Evolutionary conservation across 2,113 vertebrate species (phyloP).

Genomic region (Nematolebias whitei): DNA sequence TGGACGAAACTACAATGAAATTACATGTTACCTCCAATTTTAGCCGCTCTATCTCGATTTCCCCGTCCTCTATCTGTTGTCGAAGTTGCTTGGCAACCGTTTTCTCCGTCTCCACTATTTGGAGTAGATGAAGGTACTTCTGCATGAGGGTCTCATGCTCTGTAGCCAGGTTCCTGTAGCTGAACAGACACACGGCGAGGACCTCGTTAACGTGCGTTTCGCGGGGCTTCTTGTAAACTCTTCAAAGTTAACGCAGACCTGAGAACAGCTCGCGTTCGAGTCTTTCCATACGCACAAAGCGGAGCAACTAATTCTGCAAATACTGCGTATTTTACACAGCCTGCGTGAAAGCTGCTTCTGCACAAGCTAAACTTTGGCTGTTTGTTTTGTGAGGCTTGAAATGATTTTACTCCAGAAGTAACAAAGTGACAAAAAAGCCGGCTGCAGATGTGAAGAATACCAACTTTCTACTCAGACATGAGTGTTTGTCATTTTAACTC

Average conservation of each 20-base stretch:
- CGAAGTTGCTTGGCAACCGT: slow-evolving; percentile 97
- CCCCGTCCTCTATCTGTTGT: slow-evolving; percentile 97
- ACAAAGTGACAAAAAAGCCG: not conserved
- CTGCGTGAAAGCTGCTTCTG: not conserved
- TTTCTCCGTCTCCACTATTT: slow-evolving; percentile 98
- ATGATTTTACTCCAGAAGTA: not conserved
- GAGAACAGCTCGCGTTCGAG: slow-evolving; percentile 39
- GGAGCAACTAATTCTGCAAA: slow-evolving; percentile 30
- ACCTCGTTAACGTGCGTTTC: slow-evolving; percentile 55
- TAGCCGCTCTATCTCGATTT: slow-evolving; percentile 96
- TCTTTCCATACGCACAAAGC: slow-evolving; percentile 21
- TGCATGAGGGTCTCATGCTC: slow-evolving; percentile 98
- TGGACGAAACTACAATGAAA: slow-evolving; percentile 43
- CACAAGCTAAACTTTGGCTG: too few species aligned
- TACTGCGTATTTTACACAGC: slow-evolving; percentile 17
- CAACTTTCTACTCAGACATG: not conserved
- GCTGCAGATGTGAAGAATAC: not conserved
- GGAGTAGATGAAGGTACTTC: slow-evolving; percentile 98
- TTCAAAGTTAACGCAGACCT: slow-evolving; percentile 45
- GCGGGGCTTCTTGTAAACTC: slow-evolving; percentile 31
- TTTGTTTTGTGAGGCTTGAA: not conserved
- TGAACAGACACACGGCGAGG: slow-evolving; percentile 67
- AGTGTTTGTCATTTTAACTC: slow-evolving; percentile 12
- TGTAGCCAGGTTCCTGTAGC: slow-evolving; percentile 95
- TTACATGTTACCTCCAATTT: slow-evolving; percentile 91